Evolutionary conservation across 2,888 invertebrate species (phyloP).

Genomic region (Schizaphis graminum): DNA sequence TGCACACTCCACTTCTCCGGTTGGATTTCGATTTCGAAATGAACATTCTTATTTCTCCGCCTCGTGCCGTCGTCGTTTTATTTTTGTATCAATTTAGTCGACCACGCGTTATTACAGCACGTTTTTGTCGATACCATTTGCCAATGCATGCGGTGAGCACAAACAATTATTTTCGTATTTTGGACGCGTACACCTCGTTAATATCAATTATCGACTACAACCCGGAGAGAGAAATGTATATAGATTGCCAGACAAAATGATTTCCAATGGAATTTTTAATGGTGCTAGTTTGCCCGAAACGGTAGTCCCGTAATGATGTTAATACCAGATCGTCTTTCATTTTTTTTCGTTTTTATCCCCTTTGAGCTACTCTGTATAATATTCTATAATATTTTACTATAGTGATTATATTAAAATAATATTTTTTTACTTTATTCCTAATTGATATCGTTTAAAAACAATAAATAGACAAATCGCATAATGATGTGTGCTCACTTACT

Average conservation of each 20-base stretch:
- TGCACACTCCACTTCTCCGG: not conserved
- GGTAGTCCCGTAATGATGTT: conserved; percentile 19
- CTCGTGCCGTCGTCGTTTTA: not conserved
- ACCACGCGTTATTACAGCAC: not conserved
- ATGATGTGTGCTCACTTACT: not conserved
- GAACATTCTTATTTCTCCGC: conserved; percentile 29
- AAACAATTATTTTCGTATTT: conserved; percentile 44
- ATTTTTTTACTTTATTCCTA: not conserved
- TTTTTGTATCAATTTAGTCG: conserved; percentile 39
- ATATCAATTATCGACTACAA: conserved; percentile 48
- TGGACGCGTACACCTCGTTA: conserved; percentile 45
- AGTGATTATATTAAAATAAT: not conserved
- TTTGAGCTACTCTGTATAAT: not conserved
- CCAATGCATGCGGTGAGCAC: not conserved
- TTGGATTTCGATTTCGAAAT: conserved; percentile 35
- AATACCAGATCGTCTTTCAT: not conserved
- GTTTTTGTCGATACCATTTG: not conserved
- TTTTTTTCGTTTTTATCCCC: not conserved
- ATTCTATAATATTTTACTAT: not conserved
- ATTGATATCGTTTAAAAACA: not conserved
- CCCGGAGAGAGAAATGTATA: not conserved
- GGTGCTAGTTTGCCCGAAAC: not conserved
- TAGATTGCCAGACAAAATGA: conserved; percentile 10
- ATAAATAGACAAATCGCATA: not conserved
- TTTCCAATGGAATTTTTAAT: conserved; percentile 36